phyloP scores from a whole-genome alignment of 2,888 invertebrate species.

The Anodontia alba region DNA sequence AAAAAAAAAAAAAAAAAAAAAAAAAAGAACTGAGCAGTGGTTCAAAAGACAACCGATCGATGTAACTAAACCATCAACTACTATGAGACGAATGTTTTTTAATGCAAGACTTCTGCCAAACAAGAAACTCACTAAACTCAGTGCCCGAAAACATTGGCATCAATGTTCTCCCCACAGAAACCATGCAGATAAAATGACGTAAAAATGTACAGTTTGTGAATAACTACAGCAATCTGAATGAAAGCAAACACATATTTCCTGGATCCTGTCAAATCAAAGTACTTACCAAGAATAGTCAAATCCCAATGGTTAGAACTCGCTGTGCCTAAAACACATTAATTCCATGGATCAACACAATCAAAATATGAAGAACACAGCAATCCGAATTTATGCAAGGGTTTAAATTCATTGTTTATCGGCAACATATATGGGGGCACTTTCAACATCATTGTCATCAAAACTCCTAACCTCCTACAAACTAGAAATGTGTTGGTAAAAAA shows the following conservation, averaged over 20 bases:
- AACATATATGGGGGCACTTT: slow-evolving; percentile 6
- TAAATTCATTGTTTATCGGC: background rate
- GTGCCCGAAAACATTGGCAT: slow-evolving; percentile 39
- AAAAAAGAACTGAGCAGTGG: background rate
- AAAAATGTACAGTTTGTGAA: slow-evolving; percentile 45
- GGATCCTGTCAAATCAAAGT: slow-evolving; percentile 23
- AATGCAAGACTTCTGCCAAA: background rate
- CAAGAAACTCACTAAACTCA: slow-evolving; percentile 38
- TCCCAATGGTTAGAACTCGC: background rate
- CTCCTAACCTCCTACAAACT: background rate
- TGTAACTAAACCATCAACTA: slow-evolving; percentile 22
- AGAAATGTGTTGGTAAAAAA: too few species aligned
- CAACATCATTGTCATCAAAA: background rate
- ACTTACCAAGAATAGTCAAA: background rate
- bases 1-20: too few species aligned
- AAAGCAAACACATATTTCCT: slow-evolving; percentile 38
- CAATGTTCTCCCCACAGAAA: slow-evolving; percentile 45
- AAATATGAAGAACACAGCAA: background rate
- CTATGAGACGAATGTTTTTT: slow-evolving; percentile 26
- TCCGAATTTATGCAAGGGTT: background rate
- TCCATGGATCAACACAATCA: background rate
- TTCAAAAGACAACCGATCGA: slow-evolving; percentile 30
- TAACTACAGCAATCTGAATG: slow-evolving; percentile 40
- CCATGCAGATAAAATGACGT: slow-evolving; percentile 49
- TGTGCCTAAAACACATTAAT: background rate